phyloP scores from a whole-genome alignment of 1,140 invertebrate genomes.

The Calephelis nemesis region DNA sequence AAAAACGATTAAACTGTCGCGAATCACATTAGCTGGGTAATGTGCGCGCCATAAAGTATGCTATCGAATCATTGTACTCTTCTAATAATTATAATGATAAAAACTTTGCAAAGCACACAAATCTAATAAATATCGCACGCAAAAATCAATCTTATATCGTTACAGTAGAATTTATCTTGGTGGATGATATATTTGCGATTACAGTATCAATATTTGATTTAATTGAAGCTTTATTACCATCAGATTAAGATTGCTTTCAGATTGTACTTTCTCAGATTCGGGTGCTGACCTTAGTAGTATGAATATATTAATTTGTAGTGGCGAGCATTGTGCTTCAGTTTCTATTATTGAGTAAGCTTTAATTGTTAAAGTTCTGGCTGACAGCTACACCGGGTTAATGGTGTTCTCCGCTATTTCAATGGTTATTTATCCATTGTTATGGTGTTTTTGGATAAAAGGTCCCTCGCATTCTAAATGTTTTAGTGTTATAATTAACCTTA shows the following conservation, averaged over 20 bases:
- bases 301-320: constrained; percentile 72
- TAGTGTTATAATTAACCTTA: constrained; percentile 21
- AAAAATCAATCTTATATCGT: constrained; percentile 22
- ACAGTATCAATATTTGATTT: neutral
- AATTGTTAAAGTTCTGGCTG: constrained; percentile 63
- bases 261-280: constrained; percentile 37
- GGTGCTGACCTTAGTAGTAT: constrained; percentile 51
- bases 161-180: constrained; percentile 2
- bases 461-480: constrained; percentile 14
- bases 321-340: constrained; percentile 59
- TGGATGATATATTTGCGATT: constrained; percentile 1
- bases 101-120: constrained; percentile 32
- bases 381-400: constrained; percentile 64
- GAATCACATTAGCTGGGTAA: constrained; percentile 50
- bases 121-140: constrained; percentile 19
- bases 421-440: constrained; percentile 55
- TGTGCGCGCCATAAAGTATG: constrained; percentile 49
- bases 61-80: constrained; percentile 42
- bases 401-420: constrained; percentile 51
- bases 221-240: constrained; percentile 24
- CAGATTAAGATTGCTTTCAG: constrained; percentile 31
- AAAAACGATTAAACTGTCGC: constrained; percentile 43
- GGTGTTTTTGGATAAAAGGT: constrained; percentile 58
- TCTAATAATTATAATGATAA: constrained; percentile 40
- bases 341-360: constrained; percentile 60